Evolutionary conservation across 2,113 vertebrate species (phyloP).

Genomic region (Apeltes quadracus): DNA sequence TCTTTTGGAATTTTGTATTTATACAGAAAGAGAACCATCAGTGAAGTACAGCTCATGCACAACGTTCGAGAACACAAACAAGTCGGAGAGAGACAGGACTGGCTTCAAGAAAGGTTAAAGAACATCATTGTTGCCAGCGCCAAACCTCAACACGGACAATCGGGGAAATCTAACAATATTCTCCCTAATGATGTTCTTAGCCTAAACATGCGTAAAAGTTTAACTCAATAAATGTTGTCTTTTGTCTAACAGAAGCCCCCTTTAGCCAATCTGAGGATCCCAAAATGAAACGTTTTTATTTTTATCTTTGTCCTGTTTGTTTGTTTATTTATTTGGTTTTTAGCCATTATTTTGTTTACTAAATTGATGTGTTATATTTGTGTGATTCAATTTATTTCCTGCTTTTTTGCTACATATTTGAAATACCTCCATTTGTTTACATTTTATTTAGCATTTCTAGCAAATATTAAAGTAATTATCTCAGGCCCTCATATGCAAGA

Average conservation of each 20-base stretch:
- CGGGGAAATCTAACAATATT: conserved; percentile 61
- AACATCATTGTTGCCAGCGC: conserved; percentile 81
- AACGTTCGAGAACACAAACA: conserved; percentile 87
- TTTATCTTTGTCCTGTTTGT: too few species aligned
- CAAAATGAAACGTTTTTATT: too few species aligned
- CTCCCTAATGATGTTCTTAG: conserved; percentile 65
- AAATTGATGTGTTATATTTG: neutral
- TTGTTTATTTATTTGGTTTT: too few species aligned
- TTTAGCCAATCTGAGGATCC: too few species aligned
- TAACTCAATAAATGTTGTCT: neutral
- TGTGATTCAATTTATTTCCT: conserved; percentile 9
- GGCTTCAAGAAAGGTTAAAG: conserved; percentile 91
- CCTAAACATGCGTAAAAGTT: conserved; percentile 23
- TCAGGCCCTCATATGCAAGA: neutral
- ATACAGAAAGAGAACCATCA: conserved; percentile 90
- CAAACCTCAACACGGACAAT: conserved; percentile 79
- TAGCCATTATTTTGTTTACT: too few species aligned
- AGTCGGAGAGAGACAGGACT: conserved; percentile 86
- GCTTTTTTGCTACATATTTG: neutral
- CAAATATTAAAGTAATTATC: neutral
- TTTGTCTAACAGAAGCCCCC: conserved; percentile 12
- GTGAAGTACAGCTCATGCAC: conserved; percentile 96
- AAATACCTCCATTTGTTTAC: conserved; percentile 25
- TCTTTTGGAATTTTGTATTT: conserved; percentile 33
- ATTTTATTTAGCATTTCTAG: conserved; percentile 10